These are phyloP conservation scores for Drosophila formosana DNA, from an alignment of 2,888 invertebrate species.

Conservation along the genomic window DNA sequence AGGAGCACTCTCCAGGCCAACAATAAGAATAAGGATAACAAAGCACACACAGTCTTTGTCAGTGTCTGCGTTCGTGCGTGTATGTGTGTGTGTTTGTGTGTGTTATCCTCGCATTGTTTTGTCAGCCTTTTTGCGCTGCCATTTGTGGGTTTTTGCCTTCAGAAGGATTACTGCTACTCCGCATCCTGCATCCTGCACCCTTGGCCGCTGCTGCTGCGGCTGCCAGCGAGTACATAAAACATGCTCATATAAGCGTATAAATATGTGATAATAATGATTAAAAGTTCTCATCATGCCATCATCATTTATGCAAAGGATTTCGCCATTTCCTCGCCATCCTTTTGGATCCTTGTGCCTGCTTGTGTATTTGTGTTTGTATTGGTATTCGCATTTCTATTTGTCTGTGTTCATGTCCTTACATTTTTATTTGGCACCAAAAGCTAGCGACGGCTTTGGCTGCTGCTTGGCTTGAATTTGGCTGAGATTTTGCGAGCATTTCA, in stretches of 20 bases:
- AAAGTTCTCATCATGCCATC: constrained; percentile 81
- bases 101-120: constrained; percentile 57
- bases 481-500: constrained; percentile 57
- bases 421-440: constrained; percentile 78
- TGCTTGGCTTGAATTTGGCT: constrained; percentile 46
- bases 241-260: constrained; percentile 83
- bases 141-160: constrained; percentile 81
- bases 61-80: constrained; percentile 18
- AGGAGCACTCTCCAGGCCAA: constrained; percentile 56
- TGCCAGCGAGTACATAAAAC: constrained; percentile 82
- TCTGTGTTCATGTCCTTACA: constrained; percentile 59
- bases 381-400: constrained; percentile 15
- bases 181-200: constrained; percentile 25
- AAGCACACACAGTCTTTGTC: constrained; percentile 45
- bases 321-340: constrained; percentile 32
- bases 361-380: constrained; percentile 7
- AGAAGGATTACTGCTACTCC: constrained; percentile 79
- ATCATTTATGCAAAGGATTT: constrained; percentile 81
- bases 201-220: constrained; percentile 6
- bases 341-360: background rate
- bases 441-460: constrained; percentile 38
- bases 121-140: constrained; percentile 78
- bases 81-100: too few relatives aligned
- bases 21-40: constrained; percentile 71
- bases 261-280: constrained; percentile 84